phyloP scores from a whole-genome alignment of 2,888 invertebrate genomes.

The Papilio gigon region DNA sequence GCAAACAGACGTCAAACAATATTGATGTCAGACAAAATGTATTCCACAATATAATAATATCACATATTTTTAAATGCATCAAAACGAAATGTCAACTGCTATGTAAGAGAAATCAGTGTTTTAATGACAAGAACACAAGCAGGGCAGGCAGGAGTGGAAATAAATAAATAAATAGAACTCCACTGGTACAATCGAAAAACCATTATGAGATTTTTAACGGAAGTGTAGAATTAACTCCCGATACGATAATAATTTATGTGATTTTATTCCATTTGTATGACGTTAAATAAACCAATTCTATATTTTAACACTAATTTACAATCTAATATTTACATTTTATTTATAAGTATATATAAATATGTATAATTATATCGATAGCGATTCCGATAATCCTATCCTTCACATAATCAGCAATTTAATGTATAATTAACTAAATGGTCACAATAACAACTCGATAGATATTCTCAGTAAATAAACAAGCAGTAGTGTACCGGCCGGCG shows the following conservation, averaged over 20 bases:
- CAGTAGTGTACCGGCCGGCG: slow-evolving; percentile 72
- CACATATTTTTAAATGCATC: slow-evolving; percentile 82
- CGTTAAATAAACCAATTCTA: slow-evolving; percentile 82
- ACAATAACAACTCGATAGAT: slow-evolving; percentile 82
- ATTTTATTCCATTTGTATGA: slow-evolving; percentile 77
- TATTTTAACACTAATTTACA: slow-evolving; percentile 81
- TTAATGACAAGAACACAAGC: slow-evolving; percentile 61
- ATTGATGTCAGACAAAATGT: slow-evolving; percentile 81
- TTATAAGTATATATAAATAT: slow-evolving; percentile 83
- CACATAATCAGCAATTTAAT: slow-evolving; percentile 77
- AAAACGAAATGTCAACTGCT: slow-evolving; percentile 71
- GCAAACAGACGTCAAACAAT: slow-evolving; percentile 70
- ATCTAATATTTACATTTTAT: slow-evolving; percentile 81
- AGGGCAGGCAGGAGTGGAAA: slow-evolving; percentile 59
- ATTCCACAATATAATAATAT: slow-evolving; percentile 80
- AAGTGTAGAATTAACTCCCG: slow-evolving; percentile 78
- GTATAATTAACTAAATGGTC: slow-evolving; percentile 83
- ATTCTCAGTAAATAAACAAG: slow-evolving; percentile 82
- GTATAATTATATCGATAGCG: slow-evolving; percentile 81
- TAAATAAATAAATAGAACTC: slow-evolving; percentile 78
- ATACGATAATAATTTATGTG: slow-evolving; percentile 82
- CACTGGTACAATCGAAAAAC: slow-evolving; percentile 82
- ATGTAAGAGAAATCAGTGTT: slow-evolving; percentile 48
- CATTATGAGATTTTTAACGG: slow-evolving; percentile 82
- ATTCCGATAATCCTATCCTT: slow-evolving; percentile 77